Evolutionary conservation across 2,113 vertebrate species (phyloP).

Genomic region (Galemys pyrenaicus): DNA sequence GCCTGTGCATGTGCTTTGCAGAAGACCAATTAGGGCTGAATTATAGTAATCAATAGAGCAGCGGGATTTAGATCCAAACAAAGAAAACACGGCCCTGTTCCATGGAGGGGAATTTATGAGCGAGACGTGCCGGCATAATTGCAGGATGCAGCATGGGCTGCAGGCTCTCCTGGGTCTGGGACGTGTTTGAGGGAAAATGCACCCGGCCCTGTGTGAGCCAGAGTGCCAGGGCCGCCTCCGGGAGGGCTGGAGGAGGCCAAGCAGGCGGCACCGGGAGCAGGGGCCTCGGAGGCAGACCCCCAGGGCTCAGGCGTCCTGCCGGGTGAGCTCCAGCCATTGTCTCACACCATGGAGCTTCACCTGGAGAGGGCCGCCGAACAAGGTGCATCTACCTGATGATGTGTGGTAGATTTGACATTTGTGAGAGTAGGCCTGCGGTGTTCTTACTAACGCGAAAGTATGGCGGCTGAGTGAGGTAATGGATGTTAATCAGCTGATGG

Average conservation of each 20-base stretch:
- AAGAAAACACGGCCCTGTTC: conserved; percentile 69
- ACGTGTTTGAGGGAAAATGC: conserved; percentile 7
- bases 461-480: neutral
- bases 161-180: conserved; percentile 12
- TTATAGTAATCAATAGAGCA: conserved; percentile 86
- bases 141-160: neutral
- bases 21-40: conserved; percentile 85
- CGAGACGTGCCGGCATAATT: conserved; percentile 39
- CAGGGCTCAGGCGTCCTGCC: neutral
- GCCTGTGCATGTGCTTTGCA: conserved; percentile 78
- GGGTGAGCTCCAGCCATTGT: neutral
- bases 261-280: fast-evolving
- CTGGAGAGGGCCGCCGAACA: neutral
- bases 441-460: neutral
- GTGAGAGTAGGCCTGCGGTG: neutral
- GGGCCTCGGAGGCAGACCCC: neutral
- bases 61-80: conserved; percentile 76
- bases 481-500: neutral
- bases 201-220: neutral
- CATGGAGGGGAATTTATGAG: conserved; percentile 62
- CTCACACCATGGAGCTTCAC: neutral
- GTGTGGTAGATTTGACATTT: neutral
- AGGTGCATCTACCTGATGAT: neutral
- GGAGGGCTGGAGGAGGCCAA: neutral
- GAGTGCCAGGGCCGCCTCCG: neutral